Evolutionary conservation across 92 coral and sea anemone genomes (phyloP).

Genomic region (Phymanthus crucifer): DNA sequence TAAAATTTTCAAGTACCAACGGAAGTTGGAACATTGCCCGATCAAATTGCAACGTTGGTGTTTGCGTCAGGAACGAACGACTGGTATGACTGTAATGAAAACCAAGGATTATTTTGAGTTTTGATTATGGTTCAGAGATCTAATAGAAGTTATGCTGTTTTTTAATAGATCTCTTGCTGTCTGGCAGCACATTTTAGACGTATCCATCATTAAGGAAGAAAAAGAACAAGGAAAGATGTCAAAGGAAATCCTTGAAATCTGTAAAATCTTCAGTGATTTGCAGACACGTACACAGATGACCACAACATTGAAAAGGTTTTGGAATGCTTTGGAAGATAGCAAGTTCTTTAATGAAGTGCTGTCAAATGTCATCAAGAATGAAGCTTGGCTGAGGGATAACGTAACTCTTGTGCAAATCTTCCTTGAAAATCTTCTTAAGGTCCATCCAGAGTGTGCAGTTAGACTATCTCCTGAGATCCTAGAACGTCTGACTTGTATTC

Average conservation of each 20-base stretch:
- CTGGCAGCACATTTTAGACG: slow-evolving; percentile 13
- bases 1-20: too few relatives aligned
- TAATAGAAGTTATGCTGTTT: too few relatives aligned
- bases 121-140: too few relatives aligned
- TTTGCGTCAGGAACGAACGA: too few relatives aligned
- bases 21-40: too few relatives aligned
- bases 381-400: neutral
- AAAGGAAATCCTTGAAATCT: slow-evolving; percentile 3
- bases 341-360: slow-evolving; percentile 15
- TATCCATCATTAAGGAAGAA: neutral
- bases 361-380: slow-evolving; percentile 3
- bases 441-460: slow-evolving; percentile 17
- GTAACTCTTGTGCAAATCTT: slow-evolving; percentile 6
- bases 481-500: neutral
- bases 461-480: neutral
- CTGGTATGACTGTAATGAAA: too few relatives aligned
- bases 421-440: slow-evolving; percentile 10
- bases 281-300: slow-evolving; percentile 8
- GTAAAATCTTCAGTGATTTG: neutral
- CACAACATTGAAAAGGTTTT: neutral
- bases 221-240: neutral
- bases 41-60: too few relatives aligned
- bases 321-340: slow-evolving; percentile 21
- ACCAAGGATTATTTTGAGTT: too few relatives aligned
- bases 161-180: slow-evolving; percentile 9